Base-by-base conservation (phyloP, 1,140 invertebrate genomes). In the Hydropsyche tenuis region DNA sequence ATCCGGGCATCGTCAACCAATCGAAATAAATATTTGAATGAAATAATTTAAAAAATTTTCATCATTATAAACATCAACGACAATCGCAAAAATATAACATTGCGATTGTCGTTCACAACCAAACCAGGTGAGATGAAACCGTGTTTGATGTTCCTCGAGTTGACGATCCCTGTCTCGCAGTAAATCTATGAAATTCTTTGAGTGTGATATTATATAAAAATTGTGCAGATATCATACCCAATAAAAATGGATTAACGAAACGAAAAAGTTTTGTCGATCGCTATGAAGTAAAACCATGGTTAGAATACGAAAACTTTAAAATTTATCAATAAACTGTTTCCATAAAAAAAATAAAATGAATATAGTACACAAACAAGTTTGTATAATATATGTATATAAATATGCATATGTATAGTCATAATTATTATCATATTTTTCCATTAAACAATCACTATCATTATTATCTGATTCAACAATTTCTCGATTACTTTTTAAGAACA, bases 401-500 rank as follows among this genome's bases (percentile, higher is more conserved):
- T 56, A 70, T 70, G 45, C 43, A 70, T 56, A 45, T 70, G 22
- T 70, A 70, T 70, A 48, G 20, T 69, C 65, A 69, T 69, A 56
- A 53, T 70, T 70, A 70, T 77, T 70, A 77, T 75, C 72, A 75
- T 75, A 74, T 72, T 69, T 69, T 73, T 76, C 62, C 56, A 53
- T 73, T 73, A 42, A 75, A 75, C 74, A 73, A 77, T 75, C 72
- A 77, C 56, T 75, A 77, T 77, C 71, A 77, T 75, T 69, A 77
- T 77, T 73, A 75, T 77, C 73, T 73, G 56, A 66, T 73, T 77
- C 71, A 77, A 77, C 76, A 77, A 75, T 75, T 77, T 75, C 74
- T 75, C 73, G 73, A 75, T 71, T 74, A 77, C 74, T 74, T 68
- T 69, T 63, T 71, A 66, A 75, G 73, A 77, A 77, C 76, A 77